These are phyloP conservation scores for Laticauda colubrina DNA, from an alignment of 2,113 vertebrate genomes.

Conservation along the genomic window DNA sequence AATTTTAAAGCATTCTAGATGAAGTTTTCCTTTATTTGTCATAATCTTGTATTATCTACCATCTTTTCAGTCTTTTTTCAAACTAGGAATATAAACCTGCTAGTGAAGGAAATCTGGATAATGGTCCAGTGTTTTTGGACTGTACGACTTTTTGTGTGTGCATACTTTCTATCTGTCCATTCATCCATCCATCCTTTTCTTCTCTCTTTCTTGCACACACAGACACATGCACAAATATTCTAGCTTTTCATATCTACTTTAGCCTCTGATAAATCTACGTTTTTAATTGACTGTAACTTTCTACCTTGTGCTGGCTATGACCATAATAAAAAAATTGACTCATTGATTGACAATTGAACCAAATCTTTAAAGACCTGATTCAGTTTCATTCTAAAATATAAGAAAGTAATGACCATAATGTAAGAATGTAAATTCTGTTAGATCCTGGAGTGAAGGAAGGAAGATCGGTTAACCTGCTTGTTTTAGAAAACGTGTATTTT, in stretches of 20 bases:
- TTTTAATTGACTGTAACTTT: not conserved
- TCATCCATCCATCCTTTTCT: not conserved
- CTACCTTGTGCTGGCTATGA: not conserved
- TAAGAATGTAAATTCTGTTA: not conserved
- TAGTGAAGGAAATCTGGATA: not conserved
- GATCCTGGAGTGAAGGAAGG: not conserved
- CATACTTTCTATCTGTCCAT: not conserved
- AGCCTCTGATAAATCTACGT: not conserved
- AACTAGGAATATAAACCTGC: not conserved
- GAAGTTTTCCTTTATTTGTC: not conserved
- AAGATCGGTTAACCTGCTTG: not conserved
- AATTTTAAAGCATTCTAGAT: not conserved
- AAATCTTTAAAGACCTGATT: not conserved
- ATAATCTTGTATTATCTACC: not conserved
- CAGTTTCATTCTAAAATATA: not conserved
- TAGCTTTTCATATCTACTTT: not conserved
- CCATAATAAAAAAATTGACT: not conserved
- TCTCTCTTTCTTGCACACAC: not conserved
- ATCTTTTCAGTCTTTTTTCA: not conserved
- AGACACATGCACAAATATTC: not conserved
- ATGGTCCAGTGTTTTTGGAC: not conserved
- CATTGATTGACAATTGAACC: not conserved
- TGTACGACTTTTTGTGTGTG: not conserved
- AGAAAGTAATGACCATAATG: not conserved
- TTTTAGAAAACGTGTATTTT: not conserved